A percentile compares a stretch with the other conserved stretches of the same genome.
Conservation (phyloP, 2,888 invertebrate genomes). For the Cordylochernes scorpioides region DNA sequence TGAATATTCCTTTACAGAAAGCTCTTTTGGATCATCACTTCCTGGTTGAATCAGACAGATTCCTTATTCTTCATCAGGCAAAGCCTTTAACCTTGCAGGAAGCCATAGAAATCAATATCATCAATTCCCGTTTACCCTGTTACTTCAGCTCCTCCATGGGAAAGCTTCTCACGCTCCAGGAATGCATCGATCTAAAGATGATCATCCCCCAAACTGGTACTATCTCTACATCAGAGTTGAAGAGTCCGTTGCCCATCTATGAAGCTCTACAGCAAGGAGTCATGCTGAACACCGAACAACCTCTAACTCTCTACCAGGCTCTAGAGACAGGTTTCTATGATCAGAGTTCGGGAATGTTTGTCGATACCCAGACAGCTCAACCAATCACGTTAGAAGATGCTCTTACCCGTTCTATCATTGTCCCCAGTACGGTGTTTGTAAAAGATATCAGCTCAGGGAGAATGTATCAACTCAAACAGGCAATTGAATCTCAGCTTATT, state of each 20-base stretch:
- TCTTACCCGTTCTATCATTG: slow-evolving; percentile 36
- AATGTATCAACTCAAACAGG: slow-evolving; percentile 23
- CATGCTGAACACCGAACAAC: slow-evolving; percentile 39
- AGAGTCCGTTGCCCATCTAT: slow-evolving; percentile 36
- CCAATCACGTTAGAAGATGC: slow-evolving; percentile 21
- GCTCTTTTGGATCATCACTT: no score
- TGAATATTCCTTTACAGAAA: no score
- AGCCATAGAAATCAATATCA: slow-evolving; percentile 47
- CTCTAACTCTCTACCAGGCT: slow-evolving; percentile 48
- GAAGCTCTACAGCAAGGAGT: slow-evolving; percentile 47
- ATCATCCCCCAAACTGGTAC: no score
- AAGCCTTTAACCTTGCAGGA: slow-evolving; percentile 48
- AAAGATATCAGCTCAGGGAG: slow-evolving; percentile 19
- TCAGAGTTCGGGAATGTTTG: slow-evolving; percentile 37
- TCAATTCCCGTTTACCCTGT: slow-evolving; percentile 39
- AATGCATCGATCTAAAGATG: no score
- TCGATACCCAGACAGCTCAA: slow-evolving; percentile 44
- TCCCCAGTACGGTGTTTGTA: slow-evolving; percentile 43
- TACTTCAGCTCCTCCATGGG: slow-evolving; percentile 13
- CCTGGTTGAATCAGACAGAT: no score
- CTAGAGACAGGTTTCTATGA: slow-evolving; percentile 45
- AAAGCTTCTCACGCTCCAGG: slow-evolving; percentile 29
- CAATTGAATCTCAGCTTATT: slow-evolving; percentile 23
- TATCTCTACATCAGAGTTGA: no score
- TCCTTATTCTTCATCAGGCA: slow-evolving; percentile 53